Conservation (phyloP, 2,888 invertebrate species). For the Leucophenga maculata region DNA sequence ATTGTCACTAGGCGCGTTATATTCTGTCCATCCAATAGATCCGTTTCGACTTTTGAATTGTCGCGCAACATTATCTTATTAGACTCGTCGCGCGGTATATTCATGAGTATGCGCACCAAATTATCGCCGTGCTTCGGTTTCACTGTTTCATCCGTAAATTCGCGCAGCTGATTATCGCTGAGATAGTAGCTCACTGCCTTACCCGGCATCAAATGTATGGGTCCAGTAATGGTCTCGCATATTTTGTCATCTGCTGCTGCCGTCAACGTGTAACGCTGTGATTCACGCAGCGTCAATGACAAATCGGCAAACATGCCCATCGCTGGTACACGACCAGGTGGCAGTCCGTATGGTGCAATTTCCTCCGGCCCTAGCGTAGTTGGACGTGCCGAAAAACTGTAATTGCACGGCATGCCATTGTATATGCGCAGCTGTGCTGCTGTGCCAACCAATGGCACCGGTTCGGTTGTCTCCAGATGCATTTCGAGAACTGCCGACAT, state of each 20-base stretch:
- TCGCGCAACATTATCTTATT: slow-evolving; percentile 50
- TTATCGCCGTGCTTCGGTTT: slow-evolving; percentile 68
- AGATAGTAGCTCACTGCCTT: slow-evolving; percentile 67
- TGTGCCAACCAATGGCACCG: slow-evolving; percentile 73
- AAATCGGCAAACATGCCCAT: slow-evolving; percentile 72
- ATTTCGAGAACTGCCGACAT: slow-evolving; percentile 88
- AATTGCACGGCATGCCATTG: slow-evolving; percentile 78
- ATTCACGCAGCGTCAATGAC: slow-evolving; percentile 69
- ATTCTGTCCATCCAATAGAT: slow-evolving; percentile 41
- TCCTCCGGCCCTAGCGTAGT: neutral
- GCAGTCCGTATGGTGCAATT: neutral
- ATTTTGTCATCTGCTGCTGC: slow-evolving; percentile 57
- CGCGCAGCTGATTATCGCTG: slow-evolving; percentile 43
- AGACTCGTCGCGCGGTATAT: slow-evolving; percentile 46
- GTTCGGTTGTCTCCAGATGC: slow-evolving; percentile 79
- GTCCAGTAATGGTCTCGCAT: slow-evolving; percentile 54
- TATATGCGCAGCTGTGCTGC: slow-evolving; percentile 81
- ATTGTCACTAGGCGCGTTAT: slow-evolving; percentile 53
- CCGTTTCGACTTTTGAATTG: slow-evolving; percentile 29
- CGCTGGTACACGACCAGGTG: slow-evolving; percentile 47
- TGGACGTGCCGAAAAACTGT: slow-evolving; percentile 65
- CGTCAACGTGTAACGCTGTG: slow-evolving; percentile 67
- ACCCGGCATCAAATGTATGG: slow-evolving; percentile 54
- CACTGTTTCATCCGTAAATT: slow-evolving; percentile 63
- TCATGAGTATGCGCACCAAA: slow-evolving; percentile 66